Evolutionary conservation across 2,113 vertebrate species (phyloP).

Genomic region (Callorhinus ursinus): DNA sequence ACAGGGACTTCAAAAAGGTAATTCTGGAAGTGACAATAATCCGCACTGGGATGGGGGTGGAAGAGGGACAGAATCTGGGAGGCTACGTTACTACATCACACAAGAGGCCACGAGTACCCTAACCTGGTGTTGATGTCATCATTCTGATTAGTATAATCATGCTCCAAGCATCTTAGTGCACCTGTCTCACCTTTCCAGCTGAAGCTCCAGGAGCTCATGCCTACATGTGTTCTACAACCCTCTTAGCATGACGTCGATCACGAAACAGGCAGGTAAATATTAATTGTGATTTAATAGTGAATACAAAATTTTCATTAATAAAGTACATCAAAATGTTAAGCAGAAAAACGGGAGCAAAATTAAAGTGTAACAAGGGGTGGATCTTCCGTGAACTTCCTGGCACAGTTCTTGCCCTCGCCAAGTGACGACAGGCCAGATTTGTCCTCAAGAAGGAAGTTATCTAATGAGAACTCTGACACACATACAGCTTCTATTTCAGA

Average conservation of each 20-base stretch:
- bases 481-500: neutral
- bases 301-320: neutral
- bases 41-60: too few species aligned
- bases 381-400: neutral
- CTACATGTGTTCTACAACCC: neutral
- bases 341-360: neutral
- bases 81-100: neutral
- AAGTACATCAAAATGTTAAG: neutral
- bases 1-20: neutral
- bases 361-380: neutral
- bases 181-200: neutral
- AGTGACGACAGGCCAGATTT: fast-evolving
- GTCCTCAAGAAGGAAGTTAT: neutral
- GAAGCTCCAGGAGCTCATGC: neutral
- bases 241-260: neutral
- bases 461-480: neutral
- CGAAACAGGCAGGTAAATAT: neutral
- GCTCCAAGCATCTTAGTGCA: neutral
- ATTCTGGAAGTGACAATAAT: neutral
- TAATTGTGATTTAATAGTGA: neutral
- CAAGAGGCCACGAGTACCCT: fast-evolving
- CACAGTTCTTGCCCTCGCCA: too few species aligned
- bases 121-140: neutral
- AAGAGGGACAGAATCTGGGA: neutral
- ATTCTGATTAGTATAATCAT: too few species aligned